A percentile compares a stretch with the other conserved stretches of the same genome.
Evolutionary conservation across 1,140 invertebrate genomes (phyloP).

Genomic region (Rhagoletis pomonella): DNA sequence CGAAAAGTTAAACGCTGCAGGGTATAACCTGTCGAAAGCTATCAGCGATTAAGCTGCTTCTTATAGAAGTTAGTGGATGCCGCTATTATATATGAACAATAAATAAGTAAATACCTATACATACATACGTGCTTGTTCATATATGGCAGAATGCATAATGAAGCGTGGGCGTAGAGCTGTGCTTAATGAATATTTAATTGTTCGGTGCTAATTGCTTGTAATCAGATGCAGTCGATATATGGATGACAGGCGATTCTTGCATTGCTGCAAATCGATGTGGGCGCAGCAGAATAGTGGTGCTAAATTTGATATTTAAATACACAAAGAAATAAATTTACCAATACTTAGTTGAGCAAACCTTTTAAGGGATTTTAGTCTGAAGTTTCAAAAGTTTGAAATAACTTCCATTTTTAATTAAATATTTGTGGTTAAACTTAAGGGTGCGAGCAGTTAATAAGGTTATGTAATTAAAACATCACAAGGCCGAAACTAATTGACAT

Average conservation of each 20-base stretch:
- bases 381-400: too few relatives aligned
- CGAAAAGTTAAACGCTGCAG: not conserved
- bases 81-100: not conserved
- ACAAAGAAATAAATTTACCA: not conserved
- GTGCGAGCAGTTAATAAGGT: too few relatives aligned
- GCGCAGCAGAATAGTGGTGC: not conserved
- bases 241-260: not conserved
- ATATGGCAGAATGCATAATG: slow-evolving; percentile 30
- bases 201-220: slow-evolving; percentile 32
- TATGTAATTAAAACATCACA: too few relatives aligned
- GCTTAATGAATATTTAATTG: slow-evolving; percentile 37
- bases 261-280: slow-evolving; percentile 1
- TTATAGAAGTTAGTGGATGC: not conserved
- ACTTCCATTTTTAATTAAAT: too few relatives aligned
- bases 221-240: not conserved
- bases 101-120: not conserved
- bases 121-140: not conserved
- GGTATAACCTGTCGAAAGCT: not conserved
- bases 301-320: not conserved
- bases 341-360: too few relatives aligned
- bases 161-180: slow-evolving; percentile 32
- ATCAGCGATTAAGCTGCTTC: not conserved
- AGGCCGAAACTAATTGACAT: too few relatives aligned
- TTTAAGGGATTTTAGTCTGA: too few relatives aligned
- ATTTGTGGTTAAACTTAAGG: too few relatives aligned